phyloP scores from a whole-genome alignment of 2,888 invertebrate species.

The Diplazon laetatorius region DNA sequence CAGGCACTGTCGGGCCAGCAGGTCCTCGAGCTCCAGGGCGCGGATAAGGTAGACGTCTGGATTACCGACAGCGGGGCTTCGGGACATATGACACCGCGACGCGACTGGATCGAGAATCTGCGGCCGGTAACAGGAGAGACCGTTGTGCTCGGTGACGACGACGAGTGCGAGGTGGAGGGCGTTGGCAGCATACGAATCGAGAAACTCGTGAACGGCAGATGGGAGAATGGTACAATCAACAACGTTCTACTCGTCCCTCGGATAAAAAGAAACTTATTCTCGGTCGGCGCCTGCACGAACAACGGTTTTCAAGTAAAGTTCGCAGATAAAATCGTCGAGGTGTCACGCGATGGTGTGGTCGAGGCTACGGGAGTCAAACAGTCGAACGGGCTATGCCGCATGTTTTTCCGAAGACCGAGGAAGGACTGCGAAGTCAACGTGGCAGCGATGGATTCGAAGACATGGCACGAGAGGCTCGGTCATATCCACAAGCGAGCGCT shows the following conservation, averaged over 20 bases:
- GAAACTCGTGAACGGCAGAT: constrained; percentile 65
- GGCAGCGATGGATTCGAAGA: constrained; percentile 2
- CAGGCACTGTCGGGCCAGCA: constrained; percentile 39
- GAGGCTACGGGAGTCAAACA: constrained; percentile 23
- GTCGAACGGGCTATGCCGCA: constrained; percentile 26
- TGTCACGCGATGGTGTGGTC: neutral
- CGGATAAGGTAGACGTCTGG: neutral
- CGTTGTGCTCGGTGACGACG: constrained; percentile 63
- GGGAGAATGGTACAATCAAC: constrained; percentile 66
- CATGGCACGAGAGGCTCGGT: constrained; percentile 58
- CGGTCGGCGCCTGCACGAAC: constrained; percentile 71
- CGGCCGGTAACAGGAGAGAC: constrained; percentile 9
- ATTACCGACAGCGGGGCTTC: neutral
- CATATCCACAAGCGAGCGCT: constrained; percentile 36
- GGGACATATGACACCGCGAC: neutral
- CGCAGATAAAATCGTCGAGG: constrained; percentile 40
- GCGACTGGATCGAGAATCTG: neutral
- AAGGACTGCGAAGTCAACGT: neutral
- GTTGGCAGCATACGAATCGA: constrained; percentile 66
- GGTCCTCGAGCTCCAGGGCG: constrained; percentile 19
- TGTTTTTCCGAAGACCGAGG: constrained; percentile 22
- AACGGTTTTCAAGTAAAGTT: constrained; percentile 67
- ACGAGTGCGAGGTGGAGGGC: constrained; percentile 65
- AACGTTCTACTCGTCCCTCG: constrained; percentile 73
- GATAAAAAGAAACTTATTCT: constrained; percentile 75